Evolutionary conservation across 2,888 invertebrate species (phyloP).

Genomic region (Lycaena phlaeas): DNA sequence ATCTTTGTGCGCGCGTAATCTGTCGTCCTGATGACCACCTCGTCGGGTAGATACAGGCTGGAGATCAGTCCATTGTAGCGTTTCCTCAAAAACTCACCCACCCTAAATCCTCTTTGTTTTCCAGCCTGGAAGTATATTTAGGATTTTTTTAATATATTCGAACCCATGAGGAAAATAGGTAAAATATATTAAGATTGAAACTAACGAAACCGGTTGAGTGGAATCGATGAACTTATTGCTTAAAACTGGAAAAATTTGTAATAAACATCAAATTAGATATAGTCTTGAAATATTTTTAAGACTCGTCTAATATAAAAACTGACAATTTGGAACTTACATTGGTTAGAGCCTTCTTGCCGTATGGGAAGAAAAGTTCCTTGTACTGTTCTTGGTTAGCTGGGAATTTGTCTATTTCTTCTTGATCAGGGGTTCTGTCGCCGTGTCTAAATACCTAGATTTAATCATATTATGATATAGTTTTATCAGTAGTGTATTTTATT

Average conservation of each 20-base stretch:
- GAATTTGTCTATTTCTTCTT: constrained; percentile 62
- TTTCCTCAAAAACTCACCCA: constrained; percentile 60
- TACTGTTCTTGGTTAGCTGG: constrained; percentile 55
- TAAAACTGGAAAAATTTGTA: too few relatives aligned
- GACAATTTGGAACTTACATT: too few relatives aligned
- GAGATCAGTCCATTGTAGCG: constrained; percentile 61
- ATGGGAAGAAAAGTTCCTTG: constrained; percentile 66
- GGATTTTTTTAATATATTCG: too few relatives aligned
- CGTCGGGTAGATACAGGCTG: constrained; percentile 52
- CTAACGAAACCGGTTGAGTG: too few relatives aligned
- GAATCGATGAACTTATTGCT: too few relatives aligned
- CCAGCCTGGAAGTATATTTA: constrained; percentile 65
- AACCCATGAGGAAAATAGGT: too few relatives aligned
- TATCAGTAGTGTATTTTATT: too few relatives aligned
- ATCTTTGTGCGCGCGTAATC: constrained; percentile 83
- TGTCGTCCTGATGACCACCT: constrained; percentile 73
- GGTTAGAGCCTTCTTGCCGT: constrained; percentile 77
- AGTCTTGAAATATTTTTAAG: too few relatives aligned
- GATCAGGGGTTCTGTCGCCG: constrained; percentile 79
- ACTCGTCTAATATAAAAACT: too few relatives aligned
- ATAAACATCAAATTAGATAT: too few relatives aligned
- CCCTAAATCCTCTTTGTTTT: constrained; percentile 58
- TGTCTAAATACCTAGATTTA: constrained; percentile 76
- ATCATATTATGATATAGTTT: constrained; percentile 1
- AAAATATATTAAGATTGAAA: too few relatives aligned